These are phyloP conservation scores for Olivierus martensii DNA, from an alignment of 1,140 invertebrate genomes.

Conservation along the genomic window DNA sequence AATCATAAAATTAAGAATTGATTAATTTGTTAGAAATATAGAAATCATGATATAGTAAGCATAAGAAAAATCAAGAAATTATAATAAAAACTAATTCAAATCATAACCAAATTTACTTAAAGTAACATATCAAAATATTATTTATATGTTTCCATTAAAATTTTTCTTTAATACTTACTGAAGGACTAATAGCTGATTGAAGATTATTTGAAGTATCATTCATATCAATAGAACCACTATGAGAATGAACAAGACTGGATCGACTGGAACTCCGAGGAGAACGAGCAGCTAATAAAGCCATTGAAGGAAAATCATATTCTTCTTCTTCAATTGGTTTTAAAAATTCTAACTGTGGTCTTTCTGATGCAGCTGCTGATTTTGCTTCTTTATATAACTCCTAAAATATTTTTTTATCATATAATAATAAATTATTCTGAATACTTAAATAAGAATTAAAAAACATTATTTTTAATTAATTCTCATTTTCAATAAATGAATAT, in stretches of 20 bases:
- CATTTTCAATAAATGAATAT: too few relatives aligned
- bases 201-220: slow-evolving; percentile 18
- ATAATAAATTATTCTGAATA: too few relatives aligned
- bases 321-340: slow-evolving; percentile 23
- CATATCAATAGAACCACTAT: slow-evolving; percentile 27
- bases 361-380: slow-evolving; percentile 30
- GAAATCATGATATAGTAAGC: too few relatives aligned
- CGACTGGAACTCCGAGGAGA: slow-evolving; percentile 26
- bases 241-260: slow-evolving; percentile 28
- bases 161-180: slow-evolving; percentile 2
- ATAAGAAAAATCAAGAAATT: too few relatives aligned
- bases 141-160: not conserved
- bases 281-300: slow-evolving; percentile 11
- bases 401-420: too few relatives aligned
- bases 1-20: too few relatives aligned
- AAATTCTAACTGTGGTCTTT: not conserved
- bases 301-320: slow-evolving; percentile 21
- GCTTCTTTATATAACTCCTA: slow-evolving; percentile 41
- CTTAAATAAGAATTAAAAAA: too few relatives aligned
- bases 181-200: slow-evolving; percentile 1
- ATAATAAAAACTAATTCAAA: too few relatives aligned
- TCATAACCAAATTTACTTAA: too few relatives aligned
- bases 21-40: too few relatives aligned
- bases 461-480: too few relatives aligned
- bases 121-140: not conserved